These are phyloP conservation scores for Cichladusa arquata DNA, from an alignment of 2,113 vertebrate genomes.

Conservation along the genomic window DNA sequence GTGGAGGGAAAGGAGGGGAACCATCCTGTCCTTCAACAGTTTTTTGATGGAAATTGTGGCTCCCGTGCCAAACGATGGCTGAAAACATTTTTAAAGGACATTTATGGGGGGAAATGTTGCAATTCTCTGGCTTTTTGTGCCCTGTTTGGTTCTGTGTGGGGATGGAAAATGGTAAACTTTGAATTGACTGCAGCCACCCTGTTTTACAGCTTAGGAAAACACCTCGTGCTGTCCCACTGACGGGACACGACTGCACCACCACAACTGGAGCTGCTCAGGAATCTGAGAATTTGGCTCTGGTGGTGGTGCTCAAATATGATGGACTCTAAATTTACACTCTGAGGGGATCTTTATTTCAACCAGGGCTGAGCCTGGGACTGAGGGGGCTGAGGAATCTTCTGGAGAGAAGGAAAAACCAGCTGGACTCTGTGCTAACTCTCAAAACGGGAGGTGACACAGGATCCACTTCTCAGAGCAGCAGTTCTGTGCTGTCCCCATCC, in stretches of 20 bases:
- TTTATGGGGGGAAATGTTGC: constrained; percentile 43
- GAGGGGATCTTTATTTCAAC: not conserved
- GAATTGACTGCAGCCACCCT: constrained; percentile 39
- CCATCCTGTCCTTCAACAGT: constrained; percentile 31
- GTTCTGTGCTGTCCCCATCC: not conserved
- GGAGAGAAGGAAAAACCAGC: not conserved
- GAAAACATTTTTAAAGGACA: constrained; percentile 50
- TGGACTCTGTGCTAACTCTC: not conserved
- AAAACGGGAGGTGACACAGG: not conserved
- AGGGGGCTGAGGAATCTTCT: rapidly evolving
- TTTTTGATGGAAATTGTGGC: constrained; percentile 42
- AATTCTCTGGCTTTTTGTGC: constrained; percentile 35
- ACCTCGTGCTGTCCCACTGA: not conserved
- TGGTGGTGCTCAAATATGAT: not conserved
- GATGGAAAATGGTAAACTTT: constrained; percentile 54
- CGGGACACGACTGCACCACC: rapidly evolving
- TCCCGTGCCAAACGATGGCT: not conserved
- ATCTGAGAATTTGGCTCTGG: not conserved
- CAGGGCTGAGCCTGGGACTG: not conserved
- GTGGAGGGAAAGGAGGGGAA: constrained; percentile 42
- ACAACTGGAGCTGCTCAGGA: not conserved
- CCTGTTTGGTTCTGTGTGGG: not conserved
- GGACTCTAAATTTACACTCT: not conserved
- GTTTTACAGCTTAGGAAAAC: constrained; percentile 25
- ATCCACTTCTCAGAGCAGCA: not conserved